phyloP scores from a whole-genome alignment of 2,888 invertebrate genomes.

The Ceraclea dissimilis region DNA sequence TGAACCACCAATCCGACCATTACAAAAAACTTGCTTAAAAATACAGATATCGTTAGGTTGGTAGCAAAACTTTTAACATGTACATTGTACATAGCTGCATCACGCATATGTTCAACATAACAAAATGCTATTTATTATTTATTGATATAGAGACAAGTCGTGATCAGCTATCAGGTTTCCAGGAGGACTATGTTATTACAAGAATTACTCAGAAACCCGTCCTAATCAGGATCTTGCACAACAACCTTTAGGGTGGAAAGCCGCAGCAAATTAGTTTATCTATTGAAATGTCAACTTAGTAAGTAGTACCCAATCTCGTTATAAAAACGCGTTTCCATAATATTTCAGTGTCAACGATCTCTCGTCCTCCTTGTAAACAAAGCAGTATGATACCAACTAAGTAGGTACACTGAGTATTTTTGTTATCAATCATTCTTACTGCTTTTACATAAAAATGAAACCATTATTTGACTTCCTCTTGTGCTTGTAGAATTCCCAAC shows the following conservation, averaged over 20 bases:
- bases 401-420: no score
- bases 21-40: no score
- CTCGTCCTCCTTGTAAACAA: neutral
- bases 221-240: neutral
- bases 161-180: neutral
- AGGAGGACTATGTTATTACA: neutral
- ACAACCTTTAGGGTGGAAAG: neutral
- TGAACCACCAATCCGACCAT: no score
- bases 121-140: neutral
- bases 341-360: conserved; percentile 1
- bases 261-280: neutral
- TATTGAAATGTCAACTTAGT: neutral
- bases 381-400: neutral
- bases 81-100: no score
- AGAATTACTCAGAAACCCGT: neutral
- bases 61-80: no score
- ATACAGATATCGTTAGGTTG: no score
- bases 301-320: neutral
- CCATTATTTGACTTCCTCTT: no score
- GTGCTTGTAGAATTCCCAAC: no score
- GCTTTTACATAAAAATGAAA: no score
- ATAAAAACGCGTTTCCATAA: neutral
- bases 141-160: neutral
- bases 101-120: no score
- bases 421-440: no score